These are phyloP conservation scores for Tinamus major DNA, from an alignment of 2,797 vertebrate species.

Conservation along the genomic window DNA sequence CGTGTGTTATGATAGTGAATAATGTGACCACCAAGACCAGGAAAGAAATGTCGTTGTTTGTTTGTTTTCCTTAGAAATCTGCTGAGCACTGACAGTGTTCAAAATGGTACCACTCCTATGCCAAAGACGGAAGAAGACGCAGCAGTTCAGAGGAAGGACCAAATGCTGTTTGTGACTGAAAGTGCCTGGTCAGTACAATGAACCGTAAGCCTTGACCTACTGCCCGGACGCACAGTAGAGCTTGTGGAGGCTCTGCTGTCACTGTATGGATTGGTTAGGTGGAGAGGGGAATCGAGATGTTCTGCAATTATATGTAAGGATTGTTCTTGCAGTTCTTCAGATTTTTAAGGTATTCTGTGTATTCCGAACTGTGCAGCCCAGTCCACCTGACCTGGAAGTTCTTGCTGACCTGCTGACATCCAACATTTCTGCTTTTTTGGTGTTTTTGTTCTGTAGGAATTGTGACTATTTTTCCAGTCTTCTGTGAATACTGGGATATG, in stretches of 20 bases:
- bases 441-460: neutral
- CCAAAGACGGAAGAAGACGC: neutral
- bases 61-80: neutral
- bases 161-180: neutral
- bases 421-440: neutral
- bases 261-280: neutral
- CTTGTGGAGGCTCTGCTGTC: fast-evolving
- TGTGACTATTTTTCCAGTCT: neutral
- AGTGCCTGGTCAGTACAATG: fast-evolving
- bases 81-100: neutral
- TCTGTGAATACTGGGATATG: neutral
- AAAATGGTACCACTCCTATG: neutral
- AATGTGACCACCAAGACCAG: neutral
- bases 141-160: neutral
- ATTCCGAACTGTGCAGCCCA: neutral
- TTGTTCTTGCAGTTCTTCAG: neutral
- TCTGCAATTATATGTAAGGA: neutral
- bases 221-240: neutral
- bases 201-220: fast-evolving
- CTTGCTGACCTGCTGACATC: neutral
- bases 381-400: neutral
- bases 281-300: neutral
- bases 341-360: neutral
- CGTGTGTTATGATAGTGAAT: fast-evolving
- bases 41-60: neutral